Evolutionary conservation across 1,140 invertebrate genomes (phyloP).

Genomic region (Caerostris extrusa): DNA sequence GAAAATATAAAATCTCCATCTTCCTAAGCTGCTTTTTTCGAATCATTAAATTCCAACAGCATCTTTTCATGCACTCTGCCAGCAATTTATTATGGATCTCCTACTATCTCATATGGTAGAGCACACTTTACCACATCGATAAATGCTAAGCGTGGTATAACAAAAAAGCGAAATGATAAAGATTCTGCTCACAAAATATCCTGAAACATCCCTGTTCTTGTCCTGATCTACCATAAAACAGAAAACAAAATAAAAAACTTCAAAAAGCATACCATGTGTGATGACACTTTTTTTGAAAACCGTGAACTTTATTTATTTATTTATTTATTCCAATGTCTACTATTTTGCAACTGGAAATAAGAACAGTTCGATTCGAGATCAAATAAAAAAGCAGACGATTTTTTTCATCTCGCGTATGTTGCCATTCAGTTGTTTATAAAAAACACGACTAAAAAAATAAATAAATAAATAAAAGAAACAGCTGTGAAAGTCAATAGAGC

Average conservation of each 20-base stretch:
- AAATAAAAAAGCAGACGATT: neutral
- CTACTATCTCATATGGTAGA: too few relatives aligned
- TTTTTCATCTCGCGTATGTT: neutral
- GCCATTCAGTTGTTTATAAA: neutral
- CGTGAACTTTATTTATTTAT: neutral
- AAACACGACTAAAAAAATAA: neutral
- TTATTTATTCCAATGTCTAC: neutral
- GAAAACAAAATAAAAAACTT: neutral
- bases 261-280: neutral
- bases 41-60: neutral
- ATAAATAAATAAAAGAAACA: neutral
- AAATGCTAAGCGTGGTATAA: neutral
- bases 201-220: neutral
- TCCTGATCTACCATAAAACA: neutral
- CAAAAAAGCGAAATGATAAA: neutral
- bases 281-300: neutral
- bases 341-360: neutral
- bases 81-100: too few relatives aligned
- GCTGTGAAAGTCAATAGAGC: neutral
- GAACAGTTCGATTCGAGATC: neutral
- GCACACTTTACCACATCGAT: neutral
- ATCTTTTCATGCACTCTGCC: too few relatives aligned
- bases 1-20: neutral
- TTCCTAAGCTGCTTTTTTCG: neutral
- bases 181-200: neutral